phyloP scores from a whole-genome alignment of 92 coral and sea anemone species.

The Porites divaricata region DNA sequence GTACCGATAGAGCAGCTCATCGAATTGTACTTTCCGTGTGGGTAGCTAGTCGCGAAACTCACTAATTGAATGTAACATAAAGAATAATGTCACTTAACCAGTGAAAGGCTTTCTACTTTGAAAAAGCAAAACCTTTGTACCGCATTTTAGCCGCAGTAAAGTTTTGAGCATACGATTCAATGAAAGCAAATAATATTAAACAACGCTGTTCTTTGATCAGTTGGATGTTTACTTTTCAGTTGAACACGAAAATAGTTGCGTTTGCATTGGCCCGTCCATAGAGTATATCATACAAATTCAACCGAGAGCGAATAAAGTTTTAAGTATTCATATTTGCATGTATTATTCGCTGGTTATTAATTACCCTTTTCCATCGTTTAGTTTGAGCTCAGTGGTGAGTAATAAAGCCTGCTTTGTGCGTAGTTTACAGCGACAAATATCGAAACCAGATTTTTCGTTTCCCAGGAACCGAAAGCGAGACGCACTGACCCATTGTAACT shows the following conservation, averaged over 20 bases:
- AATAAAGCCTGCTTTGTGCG: background rate
- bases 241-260: constrained; percentile 21
- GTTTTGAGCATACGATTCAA: constrained; percentile 31
- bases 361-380: too few species aligned
- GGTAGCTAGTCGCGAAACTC: constrained; percentile 29
- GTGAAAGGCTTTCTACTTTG: constrained; percentile 12
- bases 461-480: background rate
- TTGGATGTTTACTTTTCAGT: constrained; percentile 21
- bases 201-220: constrained; percentile 36
- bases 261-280: constrained; percentile 26
- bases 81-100: constrained; percentile 30
- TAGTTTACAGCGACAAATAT: constrained; percentile 10
- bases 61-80: constrained; percentile 30
- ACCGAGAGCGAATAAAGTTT: constrained; percentile 24
- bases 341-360: background rate
- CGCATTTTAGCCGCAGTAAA: constrained; percentile 24
- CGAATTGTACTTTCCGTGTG: constrained; percentile 32
- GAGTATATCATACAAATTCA: constrained; percentile 21
- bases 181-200: constrained; percentile 28
- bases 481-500: constrained; percentile 26
- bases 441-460: constrained; percentile 14
- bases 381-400: constrained; percentile 2
- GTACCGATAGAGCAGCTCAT: constrained; percentile 44
- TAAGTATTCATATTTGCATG: constrained; percentile 16
- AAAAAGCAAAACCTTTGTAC: constrained; percentile 28